Conservation (phyloP, 2,888 invertebrate genomes). For the Lepidochitona cinerea region DNA sequence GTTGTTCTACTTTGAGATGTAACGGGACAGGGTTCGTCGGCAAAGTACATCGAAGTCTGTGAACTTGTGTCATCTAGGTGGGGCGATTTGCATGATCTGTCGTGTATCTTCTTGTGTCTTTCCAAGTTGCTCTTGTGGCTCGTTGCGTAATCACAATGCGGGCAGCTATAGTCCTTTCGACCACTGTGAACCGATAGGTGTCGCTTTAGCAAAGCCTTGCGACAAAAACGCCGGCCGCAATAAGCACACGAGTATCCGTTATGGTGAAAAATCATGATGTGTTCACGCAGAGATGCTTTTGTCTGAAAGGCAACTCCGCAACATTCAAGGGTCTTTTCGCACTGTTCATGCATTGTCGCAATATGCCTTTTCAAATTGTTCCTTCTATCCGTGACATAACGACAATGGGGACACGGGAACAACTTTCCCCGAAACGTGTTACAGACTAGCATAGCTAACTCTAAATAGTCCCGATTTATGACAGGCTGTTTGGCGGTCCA, state of each 20-base stretch:
- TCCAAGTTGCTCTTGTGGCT: conserved; percentile 73
- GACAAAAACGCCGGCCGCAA: conserved; percentile 71
- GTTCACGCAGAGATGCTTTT: conserved; percentile 71
- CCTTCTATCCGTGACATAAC: conserved; percentile 69
- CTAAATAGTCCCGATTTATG: conserved; percentile 58
- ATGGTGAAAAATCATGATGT: conserved; percentile 70
- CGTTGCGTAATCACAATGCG: conserved; percentile 71
- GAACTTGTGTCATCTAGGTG: background rate
- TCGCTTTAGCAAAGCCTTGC: conserved; percentile 72
- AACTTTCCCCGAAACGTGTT: conserved; percentile 63
- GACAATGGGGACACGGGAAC: conserved; percentile 66
- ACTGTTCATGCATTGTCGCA: conserved; percentile 71
- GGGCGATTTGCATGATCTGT: conserved; percentile 3
- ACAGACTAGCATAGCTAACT: conserved; percentile 64
- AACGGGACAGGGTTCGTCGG: background rate
- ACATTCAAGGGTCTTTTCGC: conserved; percentile 68
- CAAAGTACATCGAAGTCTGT: background rate
- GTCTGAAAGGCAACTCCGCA: conserved; percentile 70
- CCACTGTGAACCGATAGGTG: conserved; percentile 73
- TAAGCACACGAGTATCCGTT: conserved; percentile 71
- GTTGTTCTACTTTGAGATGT: background rate
- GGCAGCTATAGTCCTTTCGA: conserved; percentile 71
- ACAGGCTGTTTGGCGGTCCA: conserved; percentile 33
- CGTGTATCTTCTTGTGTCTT: conserved; percentile 69
- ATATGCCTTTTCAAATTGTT: conserved; percentile 72